Conservation (phyloP, 2,888 invertebrate genomes). For the Oscheius sp. region DNA sequence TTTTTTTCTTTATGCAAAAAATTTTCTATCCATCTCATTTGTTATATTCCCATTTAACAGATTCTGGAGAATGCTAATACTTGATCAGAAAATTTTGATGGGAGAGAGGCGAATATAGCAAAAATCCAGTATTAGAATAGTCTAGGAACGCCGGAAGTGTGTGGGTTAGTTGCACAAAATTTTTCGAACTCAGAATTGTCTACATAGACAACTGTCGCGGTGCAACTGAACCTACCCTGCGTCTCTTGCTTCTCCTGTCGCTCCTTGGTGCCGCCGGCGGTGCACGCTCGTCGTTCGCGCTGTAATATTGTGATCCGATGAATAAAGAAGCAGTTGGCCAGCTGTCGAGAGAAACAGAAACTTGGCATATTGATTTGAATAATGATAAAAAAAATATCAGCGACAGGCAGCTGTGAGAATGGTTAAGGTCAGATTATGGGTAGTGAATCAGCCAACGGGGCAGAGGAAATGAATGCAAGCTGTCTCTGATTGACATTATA, state of each 20-base stretch:
- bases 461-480: constrained; percentile 1
- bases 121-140: background rate
- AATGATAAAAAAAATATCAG: constrained; percentile 17
- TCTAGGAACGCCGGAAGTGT: background rate
- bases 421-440: too few species aligned
- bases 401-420: too few species aligned
- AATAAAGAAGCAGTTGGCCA: constrained; percentile 37
- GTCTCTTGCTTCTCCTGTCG: constrained; percentile 20
- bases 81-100: too few species aligned
- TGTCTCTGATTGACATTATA: background rate
- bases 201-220: constrained; percentile 22
- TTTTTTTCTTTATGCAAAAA: background rate
- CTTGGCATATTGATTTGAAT: constrained; percentile 28
- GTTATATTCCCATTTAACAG: too few species aligned
- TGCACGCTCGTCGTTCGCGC: constrained; percentile 32
- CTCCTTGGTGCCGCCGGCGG: constrained; percentile 18
- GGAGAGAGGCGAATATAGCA: too few species aligned
- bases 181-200: constrained; percentile 12
- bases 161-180: background rate
- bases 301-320: constrained; percentile 36
- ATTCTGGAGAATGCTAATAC: too few species aligned
- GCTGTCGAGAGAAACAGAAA: constrained; percentile 22
- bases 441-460: background rate
- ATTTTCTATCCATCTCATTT: too few species aligned
- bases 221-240: constrained; percentile 28